phyloP scores from a whole-genome alignment of 2,888 invertebrate species.

The Sipunculus nudus region DNA sequence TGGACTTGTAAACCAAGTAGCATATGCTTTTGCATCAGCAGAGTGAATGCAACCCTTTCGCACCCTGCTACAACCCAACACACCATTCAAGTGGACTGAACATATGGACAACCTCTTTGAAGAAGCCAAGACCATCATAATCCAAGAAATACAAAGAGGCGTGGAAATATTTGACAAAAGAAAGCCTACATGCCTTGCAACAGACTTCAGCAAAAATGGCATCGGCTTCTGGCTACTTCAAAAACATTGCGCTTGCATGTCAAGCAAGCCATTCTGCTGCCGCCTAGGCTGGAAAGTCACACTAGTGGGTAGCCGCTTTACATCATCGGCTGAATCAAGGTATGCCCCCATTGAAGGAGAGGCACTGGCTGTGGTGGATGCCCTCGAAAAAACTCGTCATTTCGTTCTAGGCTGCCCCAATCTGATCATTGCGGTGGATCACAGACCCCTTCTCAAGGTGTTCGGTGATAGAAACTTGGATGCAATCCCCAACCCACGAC shows the following conservation, averaged over 20 bases:
- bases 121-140: conserved; percentile 20
- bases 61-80: conserved; percentile 38
- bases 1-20: conserved; percentile 43
- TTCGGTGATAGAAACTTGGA: conserved; percentile 23
- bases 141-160: conserved; percentile 27
- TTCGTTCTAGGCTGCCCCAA: conserved; percentile 25
- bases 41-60: conserved; percentile 41
- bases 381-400: conserved; percentile 19
- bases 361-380: conserved; percentile 17
- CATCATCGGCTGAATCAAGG: conserved; percentile 28
- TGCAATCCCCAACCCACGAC: conserved; percentile 29
- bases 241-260: conserved; percentile 34
- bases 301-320: conserved; percentile 38
- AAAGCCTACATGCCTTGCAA: conserved; percentile 45
- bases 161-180: conserved; percentile 41
- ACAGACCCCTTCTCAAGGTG: conserved; percentile 28
- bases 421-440: conserved; percentile 24
- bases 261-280: conserved; percentile 36
- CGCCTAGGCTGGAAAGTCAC: conserved; percentile 32
- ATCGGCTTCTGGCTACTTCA: conserved; percentile 45
- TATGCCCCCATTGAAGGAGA: conserved; percentile 37
- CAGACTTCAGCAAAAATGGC: conserved; percentile 45
- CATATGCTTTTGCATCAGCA: conserved; percentile 43
- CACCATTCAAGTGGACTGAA: conserved; percentile 30
- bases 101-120: conserved; percentile 19